These are phyloP conservation scores for Automeris io DNA, from an alignment of 2,888 invertebrate genomes.

Conservation along the genomic window DNA sequence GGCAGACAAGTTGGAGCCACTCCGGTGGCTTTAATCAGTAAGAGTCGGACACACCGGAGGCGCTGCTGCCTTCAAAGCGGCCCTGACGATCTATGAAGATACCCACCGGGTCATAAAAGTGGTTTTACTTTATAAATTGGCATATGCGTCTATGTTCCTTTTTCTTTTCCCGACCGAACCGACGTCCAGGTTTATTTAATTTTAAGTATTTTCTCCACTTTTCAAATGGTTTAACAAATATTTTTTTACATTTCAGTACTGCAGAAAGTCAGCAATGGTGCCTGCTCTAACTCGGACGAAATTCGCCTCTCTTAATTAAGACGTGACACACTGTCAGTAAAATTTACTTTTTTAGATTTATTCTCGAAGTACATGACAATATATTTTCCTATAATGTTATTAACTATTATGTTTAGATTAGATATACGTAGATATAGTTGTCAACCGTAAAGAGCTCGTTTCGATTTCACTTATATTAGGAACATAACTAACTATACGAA, in stretches of 20 bases:
- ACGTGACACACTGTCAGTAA: background rate
- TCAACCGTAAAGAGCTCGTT: background rate
- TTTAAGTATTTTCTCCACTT: too few relatives aligned
- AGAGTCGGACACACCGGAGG: too few relatives aligned
- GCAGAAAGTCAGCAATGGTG: constrained; percentile 77
- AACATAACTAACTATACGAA: too few relatives aligned
- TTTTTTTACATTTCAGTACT: constrained; percentile 65
- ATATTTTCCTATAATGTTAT: constrained; percentile 1
- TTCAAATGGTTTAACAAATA: background rate
- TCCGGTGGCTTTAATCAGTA: too few relatives aligned
- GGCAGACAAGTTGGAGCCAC: too few relatives aligned
- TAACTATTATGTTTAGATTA: background rate
- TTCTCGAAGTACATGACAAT: constrained; percentile 4
- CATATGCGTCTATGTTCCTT: too few relatives aligned
- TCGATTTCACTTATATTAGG: background rate
- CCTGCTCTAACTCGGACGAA: constrained; percentile 79
- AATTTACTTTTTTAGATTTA: background rate
- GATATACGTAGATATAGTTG: background rate
- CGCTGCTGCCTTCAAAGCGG: too few relatives aligned
- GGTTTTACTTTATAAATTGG: too few relatives aligned
- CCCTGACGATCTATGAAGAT: too few relatives aligned
- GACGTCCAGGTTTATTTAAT: too few relatives aligned
- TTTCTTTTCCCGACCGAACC: too few relatives aligned
- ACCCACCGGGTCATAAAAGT: too few relatives aligned
- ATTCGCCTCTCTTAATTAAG: constrained; percentile 75